Conservation (phyloP, 1,140 invertebrate genomes). For the Trichonephila clavata region DNA sequence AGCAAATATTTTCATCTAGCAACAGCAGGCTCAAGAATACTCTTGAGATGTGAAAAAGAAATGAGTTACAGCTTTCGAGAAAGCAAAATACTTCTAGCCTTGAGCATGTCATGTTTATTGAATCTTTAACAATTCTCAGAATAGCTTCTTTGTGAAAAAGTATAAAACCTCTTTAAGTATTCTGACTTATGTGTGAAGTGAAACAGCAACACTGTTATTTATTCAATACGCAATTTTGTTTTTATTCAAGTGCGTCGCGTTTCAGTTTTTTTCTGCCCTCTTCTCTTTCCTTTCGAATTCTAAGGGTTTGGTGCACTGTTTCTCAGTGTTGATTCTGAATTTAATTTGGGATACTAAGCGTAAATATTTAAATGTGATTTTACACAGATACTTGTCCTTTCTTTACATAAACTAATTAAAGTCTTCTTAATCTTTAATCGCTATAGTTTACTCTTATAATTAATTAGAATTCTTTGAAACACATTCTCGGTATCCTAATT, state of each 20-base stretch:
- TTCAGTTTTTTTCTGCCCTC: neutral
- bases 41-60: neutral
- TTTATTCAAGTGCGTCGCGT: neutral
- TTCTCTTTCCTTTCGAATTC: neutral
- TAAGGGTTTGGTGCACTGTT: neutral
- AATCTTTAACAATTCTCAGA: slow-evolving; percentile 50
- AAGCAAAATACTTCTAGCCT: slow-evolving; percentile 12
- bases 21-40: slow-evolving; percentile 28
- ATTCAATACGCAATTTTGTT: neutral
- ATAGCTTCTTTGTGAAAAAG: slow-evolving; percentile 33
- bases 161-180: slow-evolving; percentile 12
- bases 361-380: slow-evolving; percentile 17
- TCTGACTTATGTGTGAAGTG: slow-evolving; percentile 43
- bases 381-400: neutral
- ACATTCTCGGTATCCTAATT: neutral
- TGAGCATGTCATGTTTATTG: slow-evolving; percentile 46
- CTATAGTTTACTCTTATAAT: neutral
- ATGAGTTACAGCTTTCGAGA: neutral
- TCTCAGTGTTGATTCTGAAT: neutral
- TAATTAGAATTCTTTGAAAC: neutral
- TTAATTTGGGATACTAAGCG: neutral
- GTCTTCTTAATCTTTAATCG: neutral
- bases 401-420: neutral
- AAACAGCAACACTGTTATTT: slow-evolving; percentile 39
- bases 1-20: slow-evolving; percentile 8